Percentiles rank a stretch among this genome's conserved stretches.
These are phyloP conservation scores for Fringilla coelebs DNA, from an alignment of 2,797 vertebrate species.

Conservation along the genomic window DNA sequence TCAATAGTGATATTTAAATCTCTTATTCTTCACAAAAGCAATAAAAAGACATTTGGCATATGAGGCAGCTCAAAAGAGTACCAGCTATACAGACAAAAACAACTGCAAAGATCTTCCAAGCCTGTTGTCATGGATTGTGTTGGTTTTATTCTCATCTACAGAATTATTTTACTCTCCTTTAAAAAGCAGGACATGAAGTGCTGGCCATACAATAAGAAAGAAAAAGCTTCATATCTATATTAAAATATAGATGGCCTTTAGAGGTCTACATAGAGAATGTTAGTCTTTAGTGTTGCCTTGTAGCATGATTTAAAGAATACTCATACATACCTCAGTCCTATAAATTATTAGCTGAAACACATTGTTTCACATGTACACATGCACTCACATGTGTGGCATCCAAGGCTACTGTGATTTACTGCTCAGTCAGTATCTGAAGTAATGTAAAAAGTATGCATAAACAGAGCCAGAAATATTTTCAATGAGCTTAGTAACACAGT, in stretches of 20 bases:
- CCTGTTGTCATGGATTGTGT: not conserved
- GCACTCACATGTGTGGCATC: rapidly evolving
- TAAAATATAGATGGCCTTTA: not conserved
- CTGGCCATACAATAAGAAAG: not conserved
- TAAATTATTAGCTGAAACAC: not conserved
- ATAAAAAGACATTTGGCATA: not conserved
- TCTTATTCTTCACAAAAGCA: not conserved
- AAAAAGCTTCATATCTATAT: not conserved
- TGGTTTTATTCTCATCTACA: not conserved
- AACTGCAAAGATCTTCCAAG: not conserved
- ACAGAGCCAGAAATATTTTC: not conserved
- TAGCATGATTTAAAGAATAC: not conserved
- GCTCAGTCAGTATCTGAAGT: not conserved
- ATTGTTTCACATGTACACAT: not conserved
- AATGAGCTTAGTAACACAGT: not conserved
- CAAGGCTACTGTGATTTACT: not conserved
- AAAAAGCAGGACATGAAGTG: not conserved
- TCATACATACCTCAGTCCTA: not conserved
- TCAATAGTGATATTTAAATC: not conserved
- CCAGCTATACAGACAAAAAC: not conserved
- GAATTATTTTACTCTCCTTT: not conserved
- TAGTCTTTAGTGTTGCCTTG: not conserved
- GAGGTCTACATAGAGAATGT: not conserved
- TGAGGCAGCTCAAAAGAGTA: not conserved
- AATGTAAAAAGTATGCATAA: not conserved